Base-by-base conservation (phyloP, 2,113 vertebrate genomes). In the Casuarius casuarius region DNA sequence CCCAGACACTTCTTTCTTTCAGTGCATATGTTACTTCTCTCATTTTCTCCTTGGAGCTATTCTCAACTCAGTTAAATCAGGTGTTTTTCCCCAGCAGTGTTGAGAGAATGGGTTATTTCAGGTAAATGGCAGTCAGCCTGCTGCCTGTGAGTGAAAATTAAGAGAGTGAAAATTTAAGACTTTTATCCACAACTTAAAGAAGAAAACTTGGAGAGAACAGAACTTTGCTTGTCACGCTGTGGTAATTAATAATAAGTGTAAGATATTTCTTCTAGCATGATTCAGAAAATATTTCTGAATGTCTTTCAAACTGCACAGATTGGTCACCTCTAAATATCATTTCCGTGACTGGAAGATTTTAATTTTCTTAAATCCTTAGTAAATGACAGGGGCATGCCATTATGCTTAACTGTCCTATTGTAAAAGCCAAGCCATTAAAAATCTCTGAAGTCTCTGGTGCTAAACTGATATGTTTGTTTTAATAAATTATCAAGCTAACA, bases 261-360 rank as follows among this genome's bases (percentile, higher is more conserved):
- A 75, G 66, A 84, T 59, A 74, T 89, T 92, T 82, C 51, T 66
- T 20, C 58, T 59, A 29, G 58, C 0, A 0, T 72, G 66, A 72
- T 61, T 87, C n/a, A 85, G 88, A 91, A 91, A 93, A 79, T 72
- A 76, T 94, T 91, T 82, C 51, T 85, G 78, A 85, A 46, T 29
- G 14, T 67, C 62, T 87, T 94, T 93, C 52, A 82, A 70, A 79
- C 17, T 51, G 23, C 81, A 62, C 58, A 75, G 51, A 25, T 15
- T 33, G 21, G n/a, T 85, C 81, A 93, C 75, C 71, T 89, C 81
- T 90, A 87, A 91, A 83, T 92, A 85, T 42, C 52, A 83, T 31
- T 90, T 76, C 44, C 2, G 1, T 83, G 44, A 79, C 62, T 90
- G 52, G 28, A 90, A 85, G 81, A 70, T 65, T 93, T 90, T 52